Evolutionary conservation across 2,797 vertebrate species (phyloP), one percentile per base, ranked within the genome.

Genomic region (Pseudochromis fuscus): DNA sequence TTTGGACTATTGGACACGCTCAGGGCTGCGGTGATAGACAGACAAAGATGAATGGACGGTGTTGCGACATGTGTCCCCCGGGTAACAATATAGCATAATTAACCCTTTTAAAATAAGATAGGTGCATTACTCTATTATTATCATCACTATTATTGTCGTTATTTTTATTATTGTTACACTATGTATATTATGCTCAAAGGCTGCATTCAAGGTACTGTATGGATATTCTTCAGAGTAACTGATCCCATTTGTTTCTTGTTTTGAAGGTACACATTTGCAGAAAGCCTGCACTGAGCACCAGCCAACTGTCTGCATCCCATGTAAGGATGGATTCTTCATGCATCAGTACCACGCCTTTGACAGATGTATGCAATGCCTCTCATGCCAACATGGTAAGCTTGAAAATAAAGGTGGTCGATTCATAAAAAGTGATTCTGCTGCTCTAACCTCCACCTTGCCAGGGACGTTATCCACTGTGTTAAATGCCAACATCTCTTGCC

Each of bases 61-160:
- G 93, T 58, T 94, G 92, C 63, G 8, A 92, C 35, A 2, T 2
- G 12, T 94, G 93, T 52, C 72, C 55, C 1, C 72, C 84, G 85
- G 92, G 94, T 94, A 92, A 93, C 13, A 55, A 78, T 3, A 23
- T 56, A n/a, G 2, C 38, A 38, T 19, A 45, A 58, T 23, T 37
- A 0, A 11, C 15, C 1, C 24, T 31, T 23, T n/a, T n/a, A n/a
- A n/a, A n/a, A n/a, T n/a, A n/a, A n/a, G n/a, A n/a, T n/a, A n/a
- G n/a, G n/a, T n/a, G n/a, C n/a, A n/a, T n/a, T n/a, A n/a, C n/a
- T n/a, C n/a, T n/a, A n/a, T n/a, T n/a, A n/a, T n/a, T n/a, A n/a
- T n/a, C n/a, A n/a, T n/a, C n/a, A n/a, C n/a, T n/a, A n/a, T n/a
- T n/a, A n/a, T n/a, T n/a, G n/a, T n/a, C n/a, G n/a, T n/a, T n/a